Base-by-base conservation (phyloP, 2,797 vertebrate species). In the Hybognathus amarus region DNA sequence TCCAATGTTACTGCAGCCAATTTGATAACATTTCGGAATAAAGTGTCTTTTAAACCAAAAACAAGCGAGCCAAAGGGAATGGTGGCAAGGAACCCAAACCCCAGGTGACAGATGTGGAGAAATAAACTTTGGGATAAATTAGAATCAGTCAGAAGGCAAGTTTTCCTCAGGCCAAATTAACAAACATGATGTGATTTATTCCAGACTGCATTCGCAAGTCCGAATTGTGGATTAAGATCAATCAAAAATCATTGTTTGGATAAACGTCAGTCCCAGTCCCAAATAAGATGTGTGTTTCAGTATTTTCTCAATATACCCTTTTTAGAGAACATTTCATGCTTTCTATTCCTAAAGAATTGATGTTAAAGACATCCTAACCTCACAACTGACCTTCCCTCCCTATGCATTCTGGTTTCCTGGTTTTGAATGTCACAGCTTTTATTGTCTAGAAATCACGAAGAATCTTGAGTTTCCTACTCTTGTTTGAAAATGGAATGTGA, bases 391-490 rank as follows among this genome's bases (percentile, higher is more conserved):
- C 30, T 38, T 6, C 10, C 8, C 33, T n/a, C 38, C 63, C 38
- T 38, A 22, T 64, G 20, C n/a, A 42, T 67, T n/a, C 63, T 38
- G 40, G 13, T 24, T 64, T 73, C 42, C 54, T 63, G 52, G 54
- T 81, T 59, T 77, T 69, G 9, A 69, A 56, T 54, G 17, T 36
- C 10, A 69, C 8, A 33, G 40, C 20, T 20, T 69, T 63, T 67
- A 20, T 78, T 63, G 73, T 61, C 38, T 61, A 8, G 38, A 68
- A 68, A 40, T 61, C 52, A 20, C 15, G 42, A 59, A 27, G 36
- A 17, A 67, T 68, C 61, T 82, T 27, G 7, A 36, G 33, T 82
- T 75, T 75, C 59, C 45, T 7, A 30, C 30, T 42, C 12, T 76
- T 33, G 40, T 27, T 68, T 36, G 54, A 63, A 64, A 36, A 20